Evolutionary conservation across 2,113 vertebrate genomes (phyloP), one percentile per base, ranked within the genome.

Genomic region (Sinocyclocheilus maitianheensis): DNA sequence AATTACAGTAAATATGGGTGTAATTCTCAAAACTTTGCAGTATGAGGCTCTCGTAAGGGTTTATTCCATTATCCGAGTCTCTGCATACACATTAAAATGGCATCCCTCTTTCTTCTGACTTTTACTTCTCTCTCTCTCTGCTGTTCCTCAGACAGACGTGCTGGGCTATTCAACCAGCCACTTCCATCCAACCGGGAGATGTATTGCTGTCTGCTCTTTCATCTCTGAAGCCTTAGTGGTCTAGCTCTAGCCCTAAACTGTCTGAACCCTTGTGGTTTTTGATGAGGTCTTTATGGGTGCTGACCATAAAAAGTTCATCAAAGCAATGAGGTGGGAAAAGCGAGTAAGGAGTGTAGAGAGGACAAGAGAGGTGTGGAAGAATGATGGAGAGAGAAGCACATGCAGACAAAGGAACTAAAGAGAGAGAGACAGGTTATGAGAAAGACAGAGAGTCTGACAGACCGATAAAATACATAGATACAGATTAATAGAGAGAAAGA

Each of bases 271-370:
- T 72, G 20, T 24, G 78, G 83, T 85, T 72, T 77, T 96, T 95
- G 96, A 97, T 96, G 96, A 97, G 95, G 95, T 95, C 95, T 97
- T 97, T 91, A 94, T 97, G 96, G 97, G 96, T 97, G 97, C 96
- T 97, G 97, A 97, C 97, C 98, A 97, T 98, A 96, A 98, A 98
- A 98, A 97, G 96, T 97, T 97, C 97, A 99, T 99, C 97, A 99
- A 95, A 96, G 97, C 97, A 99, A 98, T 99, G 98, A 98, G 97
- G 85, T 77, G 55, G 75, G 65, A 65, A 69, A 67, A 53, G 78
- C 40, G 62, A 84, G 62, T 83, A 69, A 13, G 62, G 81, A 43
- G 26, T 53, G 40, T 16, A 78, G 86, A 71, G 60, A 77, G 58
- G 67, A 63, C 37, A 63, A 43, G 91, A 94, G 94, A 92, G 90